Evolutionary conservation across 2,888 invertebrate species (phyloP), one percentile per base, ranked within the genome.

Genomic region (Drosophila macrothrix): DNA sequence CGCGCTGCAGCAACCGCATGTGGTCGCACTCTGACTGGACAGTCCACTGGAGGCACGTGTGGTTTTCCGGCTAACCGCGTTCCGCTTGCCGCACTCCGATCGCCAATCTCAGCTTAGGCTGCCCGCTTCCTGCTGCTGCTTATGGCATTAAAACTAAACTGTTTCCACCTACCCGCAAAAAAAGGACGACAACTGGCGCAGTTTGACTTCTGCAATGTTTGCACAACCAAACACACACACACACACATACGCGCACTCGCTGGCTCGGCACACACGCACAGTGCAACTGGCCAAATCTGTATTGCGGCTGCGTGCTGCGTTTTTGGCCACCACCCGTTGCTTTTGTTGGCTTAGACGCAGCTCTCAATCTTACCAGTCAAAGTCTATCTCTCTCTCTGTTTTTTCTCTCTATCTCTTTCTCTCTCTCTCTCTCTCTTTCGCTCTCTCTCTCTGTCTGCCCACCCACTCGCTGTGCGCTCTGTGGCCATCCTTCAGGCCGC

Each of bases 41-140:
- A 39, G 56, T n/a, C n/a, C n/a, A n/a, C n/a, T 56, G 56, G 25
- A 89, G 91, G 90, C 91, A 91, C 92, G 90, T 91, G 90, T 91
- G 90, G 91, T 91, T 91, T 91, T 91, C 92, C 92, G 82, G 82
- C 75, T 91, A 91, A 90, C 78, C 80, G 79, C 72, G 59, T n/a
- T 37, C 53, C 65, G 73, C 43, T 63, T 25, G 22, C 46, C 65
- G 10, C 22, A 14, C 25, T n/a, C 49, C 29, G n/a, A 12, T 35
- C 39, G 25, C 50, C 28, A 28, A 35, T 67, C 39, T 52, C 28
- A 28, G 33, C 71, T 65, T 50, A 31, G 54, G 29, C 78, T 62
- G 78, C 74, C 74, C 68, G 80, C 77, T 88, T 75, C 84, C 75
- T 82, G 80, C 72, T 80, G 83, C 81, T 55, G 61, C 71, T 69